Evolutionary conservation across 2,888 invertebrate genomes (phyloP), one percentile per base, ranked within the genome.

Genomic region (Spilarctia lutea): DNA sequence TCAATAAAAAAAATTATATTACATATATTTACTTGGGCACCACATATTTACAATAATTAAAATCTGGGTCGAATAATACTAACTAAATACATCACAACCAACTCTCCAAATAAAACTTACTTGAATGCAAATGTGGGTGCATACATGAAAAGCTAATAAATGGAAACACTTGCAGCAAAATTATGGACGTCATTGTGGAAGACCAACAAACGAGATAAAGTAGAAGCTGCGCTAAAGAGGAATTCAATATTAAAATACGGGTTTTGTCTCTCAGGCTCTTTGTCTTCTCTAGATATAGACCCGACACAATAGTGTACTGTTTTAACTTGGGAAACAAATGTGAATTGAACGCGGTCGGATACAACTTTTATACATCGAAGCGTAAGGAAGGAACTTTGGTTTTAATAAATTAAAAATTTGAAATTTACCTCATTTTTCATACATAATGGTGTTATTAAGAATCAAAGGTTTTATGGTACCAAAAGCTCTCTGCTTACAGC

Each of bases 201-300:
- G 27, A 70, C 8, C 56, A 70, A 60, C 39, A 60, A 60, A 60
- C 3, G 27, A 56, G n/a, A 56, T 39, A 39, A 39, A 39, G 11
- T 39, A 10, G n/a, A 56, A n/a, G 8, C 8, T 11, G 60, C 27
- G 10, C 11, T 60, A 60, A 60, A 60, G 60, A 70, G n/a, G 30
- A 6, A 60, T 70, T 60, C n/a, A 70, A 69, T 56, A 35, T 69
- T 35, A n/a, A 67, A 68, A 68, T 60, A 35, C 16, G 39, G 39
- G 60, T 39, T 56, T 60, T 39, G n/a, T n/a, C n/a, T 65, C n/a
- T n/a, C n/a, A 11, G 33, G 30, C 8, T 18, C 1, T 65, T 33
- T 33, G 11, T 3, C 60, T 60, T 1, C 3, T 60, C 60, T 60
- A 60, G 60, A 27, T 60, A n/a, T 11, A 27, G 27, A 27, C 13